Evolutionary conservation across 2,113 vertebrate species (phyloP), one percentile per base, ranked within the genome.

Genomic region (Genyomyrus donnyi): DNA sequence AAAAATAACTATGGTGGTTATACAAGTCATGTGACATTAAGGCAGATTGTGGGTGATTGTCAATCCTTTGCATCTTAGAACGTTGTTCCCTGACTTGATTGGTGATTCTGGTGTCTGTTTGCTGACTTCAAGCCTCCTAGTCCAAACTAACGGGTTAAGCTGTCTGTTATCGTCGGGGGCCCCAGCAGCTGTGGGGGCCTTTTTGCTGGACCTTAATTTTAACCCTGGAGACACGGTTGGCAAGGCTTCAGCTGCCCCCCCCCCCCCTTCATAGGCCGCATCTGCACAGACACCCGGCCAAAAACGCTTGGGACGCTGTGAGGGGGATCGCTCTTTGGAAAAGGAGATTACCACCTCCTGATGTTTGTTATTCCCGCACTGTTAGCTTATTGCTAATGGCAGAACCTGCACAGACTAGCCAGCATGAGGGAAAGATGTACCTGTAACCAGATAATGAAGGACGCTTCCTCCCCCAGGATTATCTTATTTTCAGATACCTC

Each of bases 261-360:
- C 90, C 66, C 9, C 66, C 9, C 91, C 93, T 94, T 96, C 95
- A 94, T 95, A 95, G 95, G 90, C 94, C 93, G 94, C 95, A 96
- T 97, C 96, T 97, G 95, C 96, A 95, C 92, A 96, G 96, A 96
- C 94, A 96, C 27, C 90, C 94, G 92, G 93, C n/a, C 74, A 91
- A 92, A 92, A 93, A 93, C 93, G 92, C 92, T 92, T 94, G 93
- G 62, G 94, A 93, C 7, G 93, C 93, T 39, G 90, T 90, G 45
- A 62, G 90, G 93, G 94, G 93, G 94, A 92, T 93, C 91, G 93
- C 94, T 95, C 94, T 96, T 96, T 96, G 94, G 95, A 95, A 93
- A 94, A 89, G 87, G 92, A 93, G 91, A 89, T 93, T 94, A 92
- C 93, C 94, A 92, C 92, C 95, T 94, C 91, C 93, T 90, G 94